These are phyloP conservation scores for Brachionichthys hirsutus DNA, from an alignment of 2,113 vertebrate species.

Conservation along the genomic window DNA sequence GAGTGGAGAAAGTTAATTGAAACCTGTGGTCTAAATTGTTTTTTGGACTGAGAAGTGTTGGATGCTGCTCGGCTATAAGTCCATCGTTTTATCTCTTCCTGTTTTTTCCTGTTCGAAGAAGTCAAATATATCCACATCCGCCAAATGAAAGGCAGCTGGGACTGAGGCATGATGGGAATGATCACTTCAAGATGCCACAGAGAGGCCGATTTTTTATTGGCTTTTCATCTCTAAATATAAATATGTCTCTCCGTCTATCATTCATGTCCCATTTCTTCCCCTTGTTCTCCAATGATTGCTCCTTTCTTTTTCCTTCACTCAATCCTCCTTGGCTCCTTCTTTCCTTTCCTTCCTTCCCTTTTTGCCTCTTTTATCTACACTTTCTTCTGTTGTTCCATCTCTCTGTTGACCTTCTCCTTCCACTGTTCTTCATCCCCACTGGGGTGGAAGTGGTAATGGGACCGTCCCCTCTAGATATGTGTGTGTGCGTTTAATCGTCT, in stretches of 20 bases:
- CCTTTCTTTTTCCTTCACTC: neutral
- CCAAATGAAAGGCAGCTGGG: constrained; percentile 55
- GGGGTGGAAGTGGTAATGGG: no score
- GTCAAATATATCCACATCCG: constrained; percentile 24
- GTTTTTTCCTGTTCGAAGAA: constrained; percentile 35
- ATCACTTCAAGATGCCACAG: constrained; percentile 62
- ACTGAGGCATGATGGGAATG: constrained; percentile 42
- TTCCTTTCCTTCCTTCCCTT: no score
- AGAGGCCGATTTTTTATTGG: constrained; percentile 37
- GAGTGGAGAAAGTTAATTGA: no score
- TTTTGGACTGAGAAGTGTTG: constrained; percentile 1
- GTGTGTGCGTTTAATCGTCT: no score
- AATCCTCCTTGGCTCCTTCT: neutral
- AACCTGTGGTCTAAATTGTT: neutral
- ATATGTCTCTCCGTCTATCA: constrained; percentile 46
- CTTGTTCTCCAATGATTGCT: constrained; percentile 9
- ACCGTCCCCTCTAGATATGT: no score
- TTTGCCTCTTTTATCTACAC: no score
- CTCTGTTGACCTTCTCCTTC: no score
- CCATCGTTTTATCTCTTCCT: neutral
- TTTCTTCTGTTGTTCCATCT: no score
- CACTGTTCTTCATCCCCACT: no score
- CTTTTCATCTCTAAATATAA: constrained; percentile 52
- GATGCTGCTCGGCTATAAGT: neutral
- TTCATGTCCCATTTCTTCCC: constrained; percentile 21